Evolutionary conservation across 2,888 invertebrate genomes (phyloP), one percentile per base, ranked within the genome.

Genomic region (Ichneumoninae sp.): DNA sequence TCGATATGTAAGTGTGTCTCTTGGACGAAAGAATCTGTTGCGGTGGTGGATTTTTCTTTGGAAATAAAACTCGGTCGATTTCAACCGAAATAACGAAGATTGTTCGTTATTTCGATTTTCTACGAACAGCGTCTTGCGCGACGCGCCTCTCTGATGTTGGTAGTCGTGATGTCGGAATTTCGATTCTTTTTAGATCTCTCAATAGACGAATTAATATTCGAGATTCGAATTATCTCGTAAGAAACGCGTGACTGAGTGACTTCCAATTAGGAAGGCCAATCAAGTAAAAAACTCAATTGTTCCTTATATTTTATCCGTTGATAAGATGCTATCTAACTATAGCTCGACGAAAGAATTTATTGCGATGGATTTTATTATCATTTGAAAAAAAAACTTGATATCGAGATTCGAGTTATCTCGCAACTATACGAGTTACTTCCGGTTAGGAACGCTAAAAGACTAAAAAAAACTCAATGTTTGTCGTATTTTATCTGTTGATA

Each of bases 181-280:
- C 83, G 74, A 1, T 33, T 1, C 33, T 33, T 33, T 33, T 33
- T 33, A 5, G 1, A 33, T 33, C 6, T 33, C 5, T 6, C 6
- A 33, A 33, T 1, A 33, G 6, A 1, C 5, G 5, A 33, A 33
- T 33, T 26, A 54, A 54, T 19, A n/a, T 76, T 52, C 76, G 75
- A 66, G 69, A 70, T 60, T 78, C 62, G 62, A 78, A 62, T 47
- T 40, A 40, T 10, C 10, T 40, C 40, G 40, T 0, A 40, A 40
- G 8, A 40, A 8, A 10, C 40, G 40, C 1, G 7, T 8, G 7
- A 1, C 0, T 26, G 26, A 26, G 26, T 3, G 1, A 10, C 71
- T 84, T 84, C 77, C 81, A 77, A 72, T 72, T 10, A 77, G 1
- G 33, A 10, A 3, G 30, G 47, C 69, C 81, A 84, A 81, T 52